Evolutionary conservation across 2,113 vertebrate genomes (phyloP).

Genomic region (Prinia subflava): DNA sequence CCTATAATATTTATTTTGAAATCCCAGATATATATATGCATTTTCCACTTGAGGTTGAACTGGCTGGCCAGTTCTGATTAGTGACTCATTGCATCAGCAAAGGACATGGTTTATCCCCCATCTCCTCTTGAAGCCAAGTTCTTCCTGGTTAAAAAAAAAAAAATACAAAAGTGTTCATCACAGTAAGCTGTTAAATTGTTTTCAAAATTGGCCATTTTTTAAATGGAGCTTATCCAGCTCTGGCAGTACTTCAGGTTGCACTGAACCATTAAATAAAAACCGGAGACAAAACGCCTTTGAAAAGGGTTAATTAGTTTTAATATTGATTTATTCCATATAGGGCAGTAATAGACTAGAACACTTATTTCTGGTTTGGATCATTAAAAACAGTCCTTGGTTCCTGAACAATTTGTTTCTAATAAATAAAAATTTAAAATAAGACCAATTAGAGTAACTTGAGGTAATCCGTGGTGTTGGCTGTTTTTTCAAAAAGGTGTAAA

Average conservation of each 20-base stretch:
- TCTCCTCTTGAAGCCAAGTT: background rate
- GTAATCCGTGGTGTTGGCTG: background rate
- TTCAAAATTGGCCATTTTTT: constrained; percentile 87
- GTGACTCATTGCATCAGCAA: background rate
- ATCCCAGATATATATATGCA: background rate
- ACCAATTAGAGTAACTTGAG: constrained; percentile 30
- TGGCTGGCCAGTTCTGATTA: background rate
- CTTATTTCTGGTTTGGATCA: constrained; percentile 77
- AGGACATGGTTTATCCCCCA: background rate
- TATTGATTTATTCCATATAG: constrained; percentile 94
- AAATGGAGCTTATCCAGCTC: constrained; percentile 90
- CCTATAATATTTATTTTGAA: background rate
- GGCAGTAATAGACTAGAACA: constrained; percentile 80
- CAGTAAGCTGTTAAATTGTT: constrained; percentile 80
- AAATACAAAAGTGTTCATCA: constrained; percentile 48
- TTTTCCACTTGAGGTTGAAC: background rate
- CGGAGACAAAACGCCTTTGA: constrained; percentile 88
- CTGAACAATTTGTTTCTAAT: constrained; percentile 55
- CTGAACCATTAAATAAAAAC: constrained; percentile 94
- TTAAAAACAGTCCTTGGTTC: constrained; percentile 72
- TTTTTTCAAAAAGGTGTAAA: background rate
- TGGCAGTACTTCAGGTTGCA: constrained; percentile 87
- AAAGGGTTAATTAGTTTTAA: constrained; percentile 99
- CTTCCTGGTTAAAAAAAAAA: background rate
- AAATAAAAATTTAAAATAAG: background rate